phyloP scores from a whole-genome alignment of 1,140 invertebrate genomes.

The Eurosta solidaginis region DNA sequence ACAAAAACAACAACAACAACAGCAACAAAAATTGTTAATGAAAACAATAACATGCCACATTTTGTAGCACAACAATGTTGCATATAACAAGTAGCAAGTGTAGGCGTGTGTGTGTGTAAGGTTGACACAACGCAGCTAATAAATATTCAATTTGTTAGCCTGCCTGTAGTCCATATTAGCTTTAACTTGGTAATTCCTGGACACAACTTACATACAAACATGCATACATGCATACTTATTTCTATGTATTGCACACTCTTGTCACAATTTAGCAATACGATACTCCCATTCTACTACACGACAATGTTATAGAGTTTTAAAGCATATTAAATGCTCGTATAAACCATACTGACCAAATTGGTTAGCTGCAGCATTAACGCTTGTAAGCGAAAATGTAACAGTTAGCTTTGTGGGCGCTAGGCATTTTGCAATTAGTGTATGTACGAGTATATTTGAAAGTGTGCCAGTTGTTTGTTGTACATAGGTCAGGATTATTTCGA shows the following conservation, averaged over 20 bases:
- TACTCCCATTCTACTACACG: background rate
- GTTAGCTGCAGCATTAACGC: constrained; percentile 1
- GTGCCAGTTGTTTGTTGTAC: background rate
- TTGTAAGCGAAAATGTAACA: constrained; percentile 16
- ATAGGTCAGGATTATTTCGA: background rate
- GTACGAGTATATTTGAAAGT: background rate
- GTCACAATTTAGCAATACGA: background rate
- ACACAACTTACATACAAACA: too few species aligned
- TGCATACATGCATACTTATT: too few species aligned
- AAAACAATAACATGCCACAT: constrained; percentile 22
- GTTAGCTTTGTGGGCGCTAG: background rate
- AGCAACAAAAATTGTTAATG: background rate
- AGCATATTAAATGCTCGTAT: constrained; percentile 12
- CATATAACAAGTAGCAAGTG: background rate
- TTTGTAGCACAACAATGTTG: background rate
- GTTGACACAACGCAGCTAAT: constrained; percentile 12
- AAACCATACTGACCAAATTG: background rate
- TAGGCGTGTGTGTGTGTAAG: background rate
- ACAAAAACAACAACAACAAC: background rate
- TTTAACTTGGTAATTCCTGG: background rate
- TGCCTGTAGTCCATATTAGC: background rate
- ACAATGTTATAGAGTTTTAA: background rate
- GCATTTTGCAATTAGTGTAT: too few species aligned
- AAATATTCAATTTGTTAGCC: constrained; percentile 26
- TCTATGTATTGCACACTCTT: background rate